Percentiles rank a stretch among this genome's conserved stretches.
Conservation (phyloP, 2,113 vertebrate species). For the Pelecanoides urinatrix region DNA sequence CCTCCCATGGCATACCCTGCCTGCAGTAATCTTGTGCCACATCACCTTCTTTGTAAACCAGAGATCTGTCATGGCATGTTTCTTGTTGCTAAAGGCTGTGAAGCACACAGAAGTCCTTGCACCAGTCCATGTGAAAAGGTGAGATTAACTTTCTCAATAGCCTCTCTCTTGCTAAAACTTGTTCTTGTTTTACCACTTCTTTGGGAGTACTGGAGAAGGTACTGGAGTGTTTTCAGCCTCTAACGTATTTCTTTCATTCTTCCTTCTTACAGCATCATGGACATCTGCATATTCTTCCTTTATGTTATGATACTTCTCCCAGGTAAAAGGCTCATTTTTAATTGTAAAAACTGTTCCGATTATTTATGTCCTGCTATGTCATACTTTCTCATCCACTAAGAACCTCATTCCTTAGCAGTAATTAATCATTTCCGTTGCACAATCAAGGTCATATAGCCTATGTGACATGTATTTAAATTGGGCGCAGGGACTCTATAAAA, state of each 20-base stretch:
- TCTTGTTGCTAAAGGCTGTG: background rate
- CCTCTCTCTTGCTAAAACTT: background rate
- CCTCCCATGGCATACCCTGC: background rate
- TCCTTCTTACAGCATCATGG: slow-evolving; percentile 21
- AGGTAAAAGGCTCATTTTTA: slow-evolving; percentile 26
- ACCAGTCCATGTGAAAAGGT: background rate
- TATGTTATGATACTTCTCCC: slow-evolving; percentile 13
- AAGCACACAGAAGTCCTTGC: background rate
- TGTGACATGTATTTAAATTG: background rate
- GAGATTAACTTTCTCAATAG: background rate
- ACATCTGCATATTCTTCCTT: slow-evolving; percentile 5
- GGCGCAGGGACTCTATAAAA: background rate
- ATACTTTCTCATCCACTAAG: background rate
- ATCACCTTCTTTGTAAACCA: background rate
- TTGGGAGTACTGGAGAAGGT: background rate
- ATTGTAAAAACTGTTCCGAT: background rate
- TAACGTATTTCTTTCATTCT: background rate
- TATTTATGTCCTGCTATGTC: background rate
- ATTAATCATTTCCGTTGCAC: background rate
- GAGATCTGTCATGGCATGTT: background rate
- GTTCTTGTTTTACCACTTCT: background rate
- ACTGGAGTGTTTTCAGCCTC: background rate
- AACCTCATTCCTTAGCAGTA: background rate
- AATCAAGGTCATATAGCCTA: background rate
- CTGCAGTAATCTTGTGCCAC: background rate